Base-by-base conservation (phyloP, 2,888 invertebrate species). In the Phania funesta region DNA sequence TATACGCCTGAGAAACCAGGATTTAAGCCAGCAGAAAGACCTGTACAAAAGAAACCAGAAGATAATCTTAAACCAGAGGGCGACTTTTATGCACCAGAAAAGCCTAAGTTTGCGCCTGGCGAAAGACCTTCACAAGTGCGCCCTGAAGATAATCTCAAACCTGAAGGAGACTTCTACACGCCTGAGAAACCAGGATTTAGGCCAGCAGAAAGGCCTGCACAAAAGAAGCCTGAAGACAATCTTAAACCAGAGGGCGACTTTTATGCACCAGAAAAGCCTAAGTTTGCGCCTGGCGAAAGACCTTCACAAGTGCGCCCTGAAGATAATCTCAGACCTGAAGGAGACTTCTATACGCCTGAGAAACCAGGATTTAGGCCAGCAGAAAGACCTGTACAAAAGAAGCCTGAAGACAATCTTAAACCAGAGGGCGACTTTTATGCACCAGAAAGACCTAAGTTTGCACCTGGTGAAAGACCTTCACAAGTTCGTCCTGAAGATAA, bases 281-380 rank as follows among this genome's bases (percentile, higher is more conserved):
- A 91, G 71, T 93, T 92, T 86, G 87, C 90, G 18, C 92, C 91
- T 44, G 90, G 87, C 71, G 93, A 93, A 88, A 87, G 90, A 84
- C 89, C 89, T 70, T 87, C 89, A 1, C 92, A 92, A 73, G 91
- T 92, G 0, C 92, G 88, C 71, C 93, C 92, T 26, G 94, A 94
- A 84, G 92, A 92, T 83, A 93, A 93, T 85, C 86, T 94, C 0
- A 90, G 89, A 86, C 92, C 92, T 9, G 93, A 94, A 90, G 93
- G 92, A 24, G 88, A 90, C 0, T 91, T 91, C 84, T 90, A 92
- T 44, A 86, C 87, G 44, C 91, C 91, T 0, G 89, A 91, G 5
- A 87, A 87, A 48, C 92, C 92, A 1, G 92, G 92, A 70, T 93
- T 92, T 85, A 87, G 90, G 16, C 91, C 91, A 58, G 90, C 86